These are phyloP conservation scores for Urechis unicinctus DNA, from an alignment of 2,888 invertebrate genomes.

Conservation along the genomic window DNA sequence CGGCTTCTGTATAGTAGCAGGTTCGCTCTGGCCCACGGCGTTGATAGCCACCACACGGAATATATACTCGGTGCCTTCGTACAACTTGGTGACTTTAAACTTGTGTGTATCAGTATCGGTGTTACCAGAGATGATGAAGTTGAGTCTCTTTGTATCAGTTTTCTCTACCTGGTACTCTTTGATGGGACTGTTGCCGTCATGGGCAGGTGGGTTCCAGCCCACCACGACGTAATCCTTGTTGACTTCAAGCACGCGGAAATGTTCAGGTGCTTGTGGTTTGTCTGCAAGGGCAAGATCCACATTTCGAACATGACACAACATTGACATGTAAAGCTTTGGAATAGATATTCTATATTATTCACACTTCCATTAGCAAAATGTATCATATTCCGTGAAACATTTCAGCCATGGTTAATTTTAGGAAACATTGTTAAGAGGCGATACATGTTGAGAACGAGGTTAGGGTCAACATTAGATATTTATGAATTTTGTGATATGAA, in stretches of 20 bases:
- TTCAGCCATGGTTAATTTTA: too few species aligned
- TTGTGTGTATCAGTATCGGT: slow-evolving; percentile 10
- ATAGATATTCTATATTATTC: background rate
- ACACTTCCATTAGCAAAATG: too few species aligned
- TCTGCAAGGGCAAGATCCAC: slow-evolving; percentile 9
- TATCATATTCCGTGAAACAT: too few species aligned
- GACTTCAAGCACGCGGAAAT: slow-evolving; percentile 35
- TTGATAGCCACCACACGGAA: slow-evolving; percentile 29
- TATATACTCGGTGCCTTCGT: slow-evolving; percentile 57
- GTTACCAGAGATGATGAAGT: slow-evolving; percentile 25
- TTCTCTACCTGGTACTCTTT: slow-evolving; percentile 43
- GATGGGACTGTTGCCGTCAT: slow-evolving; percentile 48
- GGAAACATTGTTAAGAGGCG: too few species aligned
- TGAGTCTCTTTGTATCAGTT: slow-evolving; percentile 34
- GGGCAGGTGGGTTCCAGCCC: slow-evolving; percentile 51
- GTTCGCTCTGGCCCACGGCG: slow-evolving; percentile 61
- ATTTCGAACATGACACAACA: too few species aligned
- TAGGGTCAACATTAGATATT: too few species aligned
- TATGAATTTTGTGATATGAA: too few species aligned
- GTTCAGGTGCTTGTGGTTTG: slow-evolving; percentile 41
- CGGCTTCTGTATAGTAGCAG: slow-evolving; percentile 14
- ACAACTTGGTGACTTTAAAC: slow-evolving; percentile 20
- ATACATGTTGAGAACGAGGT: too few species aligned
- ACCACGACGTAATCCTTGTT: slow-evolving; percentile 32
- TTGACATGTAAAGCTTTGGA: background rate